These are phyloP conservation scores for Choristoneura fumiferana DNA, from an alignment of 1,140 invertebrate species.

Conservation along the genomic window DNA sequence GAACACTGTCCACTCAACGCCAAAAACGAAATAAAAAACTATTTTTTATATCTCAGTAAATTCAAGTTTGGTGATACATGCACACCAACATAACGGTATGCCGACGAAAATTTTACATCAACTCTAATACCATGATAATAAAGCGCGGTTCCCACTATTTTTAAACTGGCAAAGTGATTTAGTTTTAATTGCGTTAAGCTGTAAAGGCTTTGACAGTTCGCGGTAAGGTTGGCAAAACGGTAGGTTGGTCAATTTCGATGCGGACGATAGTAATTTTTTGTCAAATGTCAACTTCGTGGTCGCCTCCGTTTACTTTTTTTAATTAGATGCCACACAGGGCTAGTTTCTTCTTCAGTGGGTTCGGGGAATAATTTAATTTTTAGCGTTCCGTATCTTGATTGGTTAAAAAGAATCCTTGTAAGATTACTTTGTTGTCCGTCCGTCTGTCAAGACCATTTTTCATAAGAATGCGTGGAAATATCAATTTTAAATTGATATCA, in stretches of 20 bases:
- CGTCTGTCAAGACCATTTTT: no score
- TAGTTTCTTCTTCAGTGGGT: slow-evolving; percentile 9
- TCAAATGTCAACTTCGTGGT: slow-evolving; percentile 76
- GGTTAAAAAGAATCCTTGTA: no score
- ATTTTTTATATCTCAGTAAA: slow-evolving; percentile 70
- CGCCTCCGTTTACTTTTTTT: slow-evolving; percentile 41
- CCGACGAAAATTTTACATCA: neutral
- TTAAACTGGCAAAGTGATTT: neutral
- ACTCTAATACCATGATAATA: slow-evolving; percentile 6
- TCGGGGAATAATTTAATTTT: neutral
- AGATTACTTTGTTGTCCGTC: no score
- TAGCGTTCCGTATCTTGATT: no score
- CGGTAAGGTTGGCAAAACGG: slow-evolving; percentile 68
- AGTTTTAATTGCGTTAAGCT: slow-evolving; percentile 32
- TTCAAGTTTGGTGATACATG: slow-evolving; percentile 67
- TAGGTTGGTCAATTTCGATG: slow-evolving; percentile 72
- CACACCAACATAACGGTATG: slow-evolving; percentile 28
- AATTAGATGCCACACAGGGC: slow-evolving; percentile 35
- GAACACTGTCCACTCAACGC: slow-evolving; percentile 21
- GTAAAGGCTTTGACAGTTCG: slow-evolving; percentile 73
- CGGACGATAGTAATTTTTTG: slow-evolving; percentile 67
- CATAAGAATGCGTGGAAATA: no score
- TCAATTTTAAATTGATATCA: no score
- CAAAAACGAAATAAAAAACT: slow-evolving; percentile 49
- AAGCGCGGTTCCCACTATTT: slow-evolving; percentile 14